phyloP scores from a whole-genome alignment of 2,113 vertebrate species.

The Podiceps cristatus region DNA sequence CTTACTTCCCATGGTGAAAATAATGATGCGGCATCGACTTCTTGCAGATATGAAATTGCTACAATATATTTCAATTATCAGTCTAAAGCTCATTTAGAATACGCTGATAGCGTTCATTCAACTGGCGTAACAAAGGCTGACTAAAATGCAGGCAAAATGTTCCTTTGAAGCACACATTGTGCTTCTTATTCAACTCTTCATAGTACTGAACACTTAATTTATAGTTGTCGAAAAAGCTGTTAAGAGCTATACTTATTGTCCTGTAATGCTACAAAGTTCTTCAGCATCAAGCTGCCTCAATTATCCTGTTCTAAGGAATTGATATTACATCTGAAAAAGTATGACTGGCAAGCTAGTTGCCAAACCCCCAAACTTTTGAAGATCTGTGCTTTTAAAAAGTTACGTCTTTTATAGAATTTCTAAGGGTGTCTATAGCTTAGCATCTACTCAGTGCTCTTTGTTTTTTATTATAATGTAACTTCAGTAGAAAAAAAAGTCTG shows the following conservation, averaged over 20 bases:
- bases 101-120: background rate
- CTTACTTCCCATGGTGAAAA: slow-evolving; percentile 33
- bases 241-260: background rate
- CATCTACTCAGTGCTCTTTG: background rate
- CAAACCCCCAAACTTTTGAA: background rate
- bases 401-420: background rate
- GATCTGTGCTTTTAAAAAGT: background rate
- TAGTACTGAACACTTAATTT: background rate
- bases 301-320: background rate
- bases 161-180: background rate
- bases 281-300: background rate
- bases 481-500: background rate
- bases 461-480: background rate
- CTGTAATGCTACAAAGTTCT: background rate
- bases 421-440: background rate
- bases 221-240: background rate
- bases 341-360: background rate
- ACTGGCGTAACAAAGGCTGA: slow-evolving; percentile 15
- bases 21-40: slow-evolving; percentile 6
- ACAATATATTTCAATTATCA: slow-evolving; percentile 12
- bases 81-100: background rate
- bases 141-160: background rate
- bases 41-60: background rate
- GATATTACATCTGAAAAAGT: background rate
- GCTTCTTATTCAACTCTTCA: background rate